phyloP scores from a whole-genome alignment of 2,797 vertebrate genomes.

The Melanotaenia parkinsoni region DNA sequence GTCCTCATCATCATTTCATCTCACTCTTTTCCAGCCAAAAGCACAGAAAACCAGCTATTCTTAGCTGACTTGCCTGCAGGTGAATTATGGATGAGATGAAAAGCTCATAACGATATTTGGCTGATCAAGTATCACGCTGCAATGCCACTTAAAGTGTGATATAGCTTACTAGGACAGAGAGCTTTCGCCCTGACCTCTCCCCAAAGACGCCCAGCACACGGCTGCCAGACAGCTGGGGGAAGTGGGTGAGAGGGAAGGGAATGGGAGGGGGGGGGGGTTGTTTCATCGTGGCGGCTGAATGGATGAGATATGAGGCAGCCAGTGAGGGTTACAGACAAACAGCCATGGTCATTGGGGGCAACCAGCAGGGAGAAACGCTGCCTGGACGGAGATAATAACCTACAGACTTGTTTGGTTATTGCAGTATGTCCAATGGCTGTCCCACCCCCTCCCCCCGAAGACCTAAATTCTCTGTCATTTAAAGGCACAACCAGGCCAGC shows the following conservation, averaged over 20 bases:
- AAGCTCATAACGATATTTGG: conserved; percentile 75
- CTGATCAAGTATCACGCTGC: conserved; percentile 77
- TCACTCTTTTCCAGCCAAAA: conserved; percentile 35
- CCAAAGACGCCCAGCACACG: conserved; percentile 22
- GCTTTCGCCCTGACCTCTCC: conserved; percentile 19
- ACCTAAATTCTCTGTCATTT: conserved; percentile 51
- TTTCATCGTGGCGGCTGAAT: conserved; percentile 47
- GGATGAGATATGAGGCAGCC: conserved; percentile 64
- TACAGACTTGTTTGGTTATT: conserved; percentile 39
- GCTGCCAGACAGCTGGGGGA: conserved; percentile 15
- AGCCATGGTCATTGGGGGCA: conserved; percentile 59
- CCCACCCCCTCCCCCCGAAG: conserved; percentile 26
- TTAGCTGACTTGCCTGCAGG: conserved; percentile 65
- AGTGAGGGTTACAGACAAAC: conserved; percentile 58
- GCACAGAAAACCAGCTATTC: conserved; percentile 61
- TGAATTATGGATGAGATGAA: conserved; percentile 82
- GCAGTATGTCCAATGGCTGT: conserved; percentile 27
- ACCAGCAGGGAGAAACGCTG: conserved; percentile 52
- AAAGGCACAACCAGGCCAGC: conserved; percentile 20
- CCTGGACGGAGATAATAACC: conserved; percentile 63
- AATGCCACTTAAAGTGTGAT: conserved; percentile 79
- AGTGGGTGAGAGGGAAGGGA: conserved; percentile 13
- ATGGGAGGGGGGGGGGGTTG: conserved; percentile 11
- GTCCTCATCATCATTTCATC: conserved; percentile 46
- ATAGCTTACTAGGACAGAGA: conserved; percentile 41